phyloP scores from a whole-genome alignment of 92 coral and sea anemone species.

The Actinostola sp. region DNA sequence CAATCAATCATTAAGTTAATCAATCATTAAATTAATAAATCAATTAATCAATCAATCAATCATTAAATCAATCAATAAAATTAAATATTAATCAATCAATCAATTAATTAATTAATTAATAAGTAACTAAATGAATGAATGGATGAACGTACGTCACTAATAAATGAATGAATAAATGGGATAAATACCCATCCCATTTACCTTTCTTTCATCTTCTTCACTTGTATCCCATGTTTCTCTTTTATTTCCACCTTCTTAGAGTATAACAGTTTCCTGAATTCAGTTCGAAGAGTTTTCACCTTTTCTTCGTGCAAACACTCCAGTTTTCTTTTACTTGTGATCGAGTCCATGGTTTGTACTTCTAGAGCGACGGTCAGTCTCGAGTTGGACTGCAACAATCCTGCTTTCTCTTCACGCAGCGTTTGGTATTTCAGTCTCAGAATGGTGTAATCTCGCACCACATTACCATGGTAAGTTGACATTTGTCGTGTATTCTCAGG shows the following conservation, averaged over 20 bases:
- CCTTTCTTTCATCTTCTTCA: neutral
- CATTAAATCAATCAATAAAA: too few relatives aligned
- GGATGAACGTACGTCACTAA: neutral
- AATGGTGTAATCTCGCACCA: slow-evolving; percentile 8
- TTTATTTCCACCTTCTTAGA: neutral
- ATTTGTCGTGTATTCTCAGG: neutral
- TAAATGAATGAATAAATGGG: neutral
- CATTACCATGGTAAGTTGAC: neutral
- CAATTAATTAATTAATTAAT: too few relatives aligned
- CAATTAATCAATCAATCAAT: too few relatives aligned
- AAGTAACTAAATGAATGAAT: neutral
- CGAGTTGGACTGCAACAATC: slow-evolving; percentile 5
- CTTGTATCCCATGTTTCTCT: neutral
- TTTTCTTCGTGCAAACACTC: neutral
- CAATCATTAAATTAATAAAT: too few relatives aligned
- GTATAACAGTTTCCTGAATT: neutral
- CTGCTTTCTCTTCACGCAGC: slow-evolving; percentile 12
- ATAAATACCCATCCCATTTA: neutral
- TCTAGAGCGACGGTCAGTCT: neutral
- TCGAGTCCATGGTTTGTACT: neutral
- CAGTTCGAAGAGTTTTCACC: neutral
- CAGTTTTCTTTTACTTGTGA: neutral
- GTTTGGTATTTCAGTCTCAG: slow-evolving; percentile 20
- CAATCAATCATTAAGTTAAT: too few relatives aligned
- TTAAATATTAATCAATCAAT: too few relatives aligned